A percentile compares a stretch with the other conserved stretches of the same genome.
Conservation (phyloP, 2,888 invertebrate genomes). For the Hyppa rectilinea region DNA sequence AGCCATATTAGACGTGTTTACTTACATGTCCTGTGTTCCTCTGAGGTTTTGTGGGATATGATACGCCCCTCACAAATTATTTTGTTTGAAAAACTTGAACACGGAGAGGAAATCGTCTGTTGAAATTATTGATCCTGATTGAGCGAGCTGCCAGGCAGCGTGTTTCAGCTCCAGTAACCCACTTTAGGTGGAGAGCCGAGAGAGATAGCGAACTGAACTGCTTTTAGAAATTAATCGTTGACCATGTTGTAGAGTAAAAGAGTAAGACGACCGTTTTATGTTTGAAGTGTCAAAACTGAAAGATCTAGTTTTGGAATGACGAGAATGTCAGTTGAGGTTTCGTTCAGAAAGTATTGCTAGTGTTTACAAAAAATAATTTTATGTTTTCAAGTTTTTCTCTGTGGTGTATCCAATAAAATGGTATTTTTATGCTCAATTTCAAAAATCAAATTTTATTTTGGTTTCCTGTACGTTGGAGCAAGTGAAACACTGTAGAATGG, state of each 20-base stretch:
- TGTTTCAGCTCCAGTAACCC: constrained; percentile 16
- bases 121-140: constrained; percentile 57
- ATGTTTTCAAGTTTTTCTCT: constrained; percentile 3
- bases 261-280: background rate
- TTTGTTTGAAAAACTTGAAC: constrained; percentile 61
- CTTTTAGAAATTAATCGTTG: no score
- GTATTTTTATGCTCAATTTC: background rate
- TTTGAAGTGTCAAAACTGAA: background rate
- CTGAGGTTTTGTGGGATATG: constrained; percentile 16
- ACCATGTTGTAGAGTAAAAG: background rate
- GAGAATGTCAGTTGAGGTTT: constrained; percentile 29
- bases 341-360: constrained; percentile 17
- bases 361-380: constrained; percentile 17
- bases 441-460: no score
- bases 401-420: background rate
- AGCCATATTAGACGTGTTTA: background rate
- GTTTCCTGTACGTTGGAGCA: no score
- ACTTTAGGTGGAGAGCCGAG: background rate
- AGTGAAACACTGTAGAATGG: background rate
- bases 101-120: constrained; percentile 19
- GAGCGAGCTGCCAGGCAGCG: constrained; percentile 36
- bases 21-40: constrained; percentile 54
- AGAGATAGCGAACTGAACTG: background rate
- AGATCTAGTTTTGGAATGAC: background rate
- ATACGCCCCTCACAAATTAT: constrained; percentile 53